Conservation (phyloP, 2,797 vertebrate species). For the Urophycis tenuis region DNA sequence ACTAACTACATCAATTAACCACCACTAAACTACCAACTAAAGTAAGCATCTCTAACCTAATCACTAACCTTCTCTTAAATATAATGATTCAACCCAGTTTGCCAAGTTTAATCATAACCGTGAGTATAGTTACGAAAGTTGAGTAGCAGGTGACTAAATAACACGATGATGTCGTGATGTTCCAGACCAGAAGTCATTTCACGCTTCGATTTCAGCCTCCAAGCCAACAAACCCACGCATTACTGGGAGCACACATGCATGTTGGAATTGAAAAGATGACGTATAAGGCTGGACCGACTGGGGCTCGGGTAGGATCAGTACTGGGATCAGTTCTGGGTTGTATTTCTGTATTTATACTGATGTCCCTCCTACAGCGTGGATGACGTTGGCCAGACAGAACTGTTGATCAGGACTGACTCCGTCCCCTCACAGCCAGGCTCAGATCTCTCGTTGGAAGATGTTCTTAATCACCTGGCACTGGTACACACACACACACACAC, state of each 20-base stretch:
- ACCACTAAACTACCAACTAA: background rate
- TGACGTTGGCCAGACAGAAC: conserved; percentile 60
- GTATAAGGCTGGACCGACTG: background rate
- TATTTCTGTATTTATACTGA: background rate
- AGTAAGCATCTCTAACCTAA: background rate
- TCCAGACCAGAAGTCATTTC: background rate
- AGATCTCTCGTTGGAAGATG: conserved; percentile 56
- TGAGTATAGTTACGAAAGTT: background rate
- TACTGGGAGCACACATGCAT: too few relatives aligned
- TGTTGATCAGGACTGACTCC: conserved; percentile 63
- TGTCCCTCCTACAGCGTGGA: conserved; percentile 54
- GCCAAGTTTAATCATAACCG: background rate
- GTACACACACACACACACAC: conserved; percentile 43
- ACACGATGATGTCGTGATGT: too few relatives aligned
- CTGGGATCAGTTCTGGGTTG: background rate
- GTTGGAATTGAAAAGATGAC: background rate
- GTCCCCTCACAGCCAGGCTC: conserved; percentile 67
- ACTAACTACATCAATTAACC: background rate
- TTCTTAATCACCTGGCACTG: conserved; percentile 63
- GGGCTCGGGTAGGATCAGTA: background rate
- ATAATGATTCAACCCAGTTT: background rate
- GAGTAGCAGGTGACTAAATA: too few relatives aligned
- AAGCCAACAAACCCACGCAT: background rate
- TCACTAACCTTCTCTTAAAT: background rate
- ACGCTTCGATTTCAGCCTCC: background rate